phyloP scores from a whole-genome alignment of 2,113 vertebrate genomes.

The Orycteropus afer region DNA sequence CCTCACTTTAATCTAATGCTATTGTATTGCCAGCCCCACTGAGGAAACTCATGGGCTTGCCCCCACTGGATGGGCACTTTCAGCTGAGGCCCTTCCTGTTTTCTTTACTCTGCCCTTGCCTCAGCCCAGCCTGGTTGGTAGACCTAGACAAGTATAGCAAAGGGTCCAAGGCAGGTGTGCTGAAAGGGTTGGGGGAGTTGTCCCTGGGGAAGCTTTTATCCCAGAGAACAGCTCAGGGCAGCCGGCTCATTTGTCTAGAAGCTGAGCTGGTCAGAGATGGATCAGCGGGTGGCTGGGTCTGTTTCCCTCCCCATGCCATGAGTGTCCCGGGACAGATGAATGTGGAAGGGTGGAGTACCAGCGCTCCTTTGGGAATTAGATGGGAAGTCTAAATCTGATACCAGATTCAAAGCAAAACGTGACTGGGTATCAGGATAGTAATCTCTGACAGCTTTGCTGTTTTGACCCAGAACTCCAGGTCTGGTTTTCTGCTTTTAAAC shows the following conservation, averaged over 20 bases:
- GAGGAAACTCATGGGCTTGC: not conserved
- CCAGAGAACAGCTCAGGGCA: not conserved
- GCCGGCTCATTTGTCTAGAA: not conserved
- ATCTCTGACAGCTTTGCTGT: constrained; percentile 11
- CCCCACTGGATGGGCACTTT: not conserved
- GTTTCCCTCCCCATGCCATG: not conserved
- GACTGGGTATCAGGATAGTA: not conserved
- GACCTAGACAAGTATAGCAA: not conserved
- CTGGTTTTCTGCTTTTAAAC: constrained; percentile 16
- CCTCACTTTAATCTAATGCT: constrained; percentile 5
- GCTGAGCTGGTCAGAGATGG: not conserved
- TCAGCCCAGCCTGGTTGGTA: not conserved
- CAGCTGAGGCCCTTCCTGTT: too few relatives aligned
- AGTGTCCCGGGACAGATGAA: not conserved
- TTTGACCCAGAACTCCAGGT: not conserved
- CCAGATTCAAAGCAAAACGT: not conserved
- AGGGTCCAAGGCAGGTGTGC: not conserved
- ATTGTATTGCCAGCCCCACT: not conserved
- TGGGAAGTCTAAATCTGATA: not conserved
- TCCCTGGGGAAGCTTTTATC: not conserved
- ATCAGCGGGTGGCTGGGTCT: not conserved
- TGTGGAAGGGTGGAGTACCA: not conserved
- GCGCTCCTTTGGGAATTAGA: not conserved
- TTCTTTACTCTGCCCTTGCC: not conserved
- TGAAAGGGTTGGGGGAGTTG: not conserved